Conservation (phyloP, 2,797 vertebrate species). For the Anomalospiza imberbis region DNA sequence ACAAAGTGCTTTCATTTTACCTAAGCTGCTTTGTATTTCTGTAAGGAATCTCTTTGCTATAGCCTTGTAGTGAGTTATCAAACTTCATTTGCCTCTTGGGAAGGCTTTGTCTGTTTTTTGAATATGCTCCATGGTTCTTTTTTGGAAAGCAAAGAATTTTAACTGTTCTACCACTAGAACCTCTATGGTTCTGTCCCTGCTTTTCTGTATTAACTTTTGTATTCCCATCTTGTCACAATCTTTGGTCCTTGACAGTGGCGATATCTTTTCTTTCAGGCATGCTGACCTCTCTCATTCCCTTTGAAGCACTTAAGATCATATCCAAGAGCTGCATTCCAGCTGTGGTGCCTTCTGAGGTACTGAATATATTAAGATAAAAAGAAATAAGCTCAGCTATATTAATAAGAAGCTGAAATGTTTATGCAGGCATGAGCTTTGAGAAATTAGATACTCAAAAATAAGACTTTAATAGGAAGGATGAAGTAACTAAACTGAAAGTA, state of each 20-base stretch:
- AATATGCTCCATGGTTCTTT: not conserved
- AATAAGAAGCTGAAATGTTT: slow-evolving; percentile 61
- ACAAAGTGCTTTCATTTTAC: not conserved
- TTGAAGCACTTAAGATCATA: slow-evolving; percentile 55
- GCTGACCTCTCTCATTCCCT: slow-evolving; percentile 42
- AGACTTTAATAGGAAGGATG: not conserved
- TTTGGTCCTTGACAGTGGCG: slow-evolving; percentile 51
- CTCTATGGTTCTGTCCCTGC: not conserved
- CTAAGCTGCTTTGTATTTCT: not conserved
- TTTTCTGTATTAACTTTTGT: not conserved
- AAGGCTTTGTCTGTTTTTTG: not conserved
- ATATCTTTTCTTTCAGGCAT: slow-evolving; percentile 61
- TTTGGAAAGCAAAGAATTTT: not conserved
- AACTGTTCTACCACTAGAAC: not conserved
- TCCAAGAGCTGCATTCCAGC: slow-evolving; percentile 65
- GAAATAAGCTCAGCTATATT: slow-evolving; percentile 49
- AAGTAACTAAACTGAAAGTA: not conserved
- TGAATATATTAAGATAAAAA: slow-evolving; percentile 68
- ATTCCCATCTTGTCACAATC: slow-evolving; percentile 41
- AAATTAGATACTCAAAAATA: slow-evolving; percentile 46
- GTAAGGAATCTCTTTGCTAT: not conserved
- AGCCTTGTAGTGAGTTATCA: not conserved
- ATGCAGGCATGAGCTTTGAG: slow-evolving; percentile 43
- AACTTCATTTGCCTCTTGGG: not conserved
- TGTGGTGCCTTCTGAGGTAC: slow-evolving; percentile 61